Conservation (phyloP, 1,140 invertebrate genomes). For the Zaprionus tsacasi region DNA sequence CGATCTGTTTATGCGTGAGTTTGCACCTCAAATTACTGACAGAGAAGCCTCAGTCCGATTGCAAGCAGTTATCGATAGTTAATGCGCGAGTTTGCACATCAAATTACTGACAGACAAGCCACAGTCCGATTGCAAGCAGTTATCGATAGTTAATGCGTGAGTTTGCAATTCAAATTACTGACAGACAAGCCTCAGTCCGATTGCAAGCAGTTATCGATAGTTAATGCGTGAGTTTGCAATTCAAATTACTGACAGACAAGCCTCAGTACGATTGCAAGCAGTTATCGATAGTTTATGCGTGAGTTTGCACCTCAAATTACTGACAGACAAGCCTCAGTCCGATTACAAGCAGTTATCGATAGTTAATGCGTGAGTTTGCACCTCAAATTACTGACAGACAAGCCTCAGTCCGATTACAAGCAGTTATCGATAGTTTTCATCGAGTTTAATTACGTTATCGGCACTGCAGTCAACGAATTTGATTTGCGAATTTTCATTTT, state of each 20-base stretch:
- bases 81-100: not conserved
- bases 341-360: not conserved
- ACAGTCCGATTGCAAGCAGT: not conserved
- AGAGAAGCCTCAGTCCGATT: not conserved
- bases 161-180: not conserved
- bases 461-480: too few relatives aligned
- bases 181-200: not conserved
- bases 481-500: too few relatives aligned
- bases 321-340: not conserved
- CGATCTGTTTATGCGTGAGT: not conserved
- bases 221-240: not conserved
- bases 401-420: not conserved
- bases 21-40: not conserved
- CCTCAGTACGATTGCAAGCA: not conserved
- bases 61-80: not conserved
- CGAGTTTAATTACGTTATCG: not conserved
- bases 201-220: not conserved
- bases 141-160: not conserved
- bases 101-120: not conserved
- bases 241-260: not conserved
- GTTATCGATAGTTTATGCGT: constrained; percentile 1
- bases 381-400: not conserved
- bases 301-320: not conserved
- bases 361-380: not conserved
- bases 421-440: not conserved